These are phyloP conservation scores for Pyrocoelia pectoralis DNA, from an alignment of 2,888 invertebrate species.

Conservation along the genomic window DNA sequence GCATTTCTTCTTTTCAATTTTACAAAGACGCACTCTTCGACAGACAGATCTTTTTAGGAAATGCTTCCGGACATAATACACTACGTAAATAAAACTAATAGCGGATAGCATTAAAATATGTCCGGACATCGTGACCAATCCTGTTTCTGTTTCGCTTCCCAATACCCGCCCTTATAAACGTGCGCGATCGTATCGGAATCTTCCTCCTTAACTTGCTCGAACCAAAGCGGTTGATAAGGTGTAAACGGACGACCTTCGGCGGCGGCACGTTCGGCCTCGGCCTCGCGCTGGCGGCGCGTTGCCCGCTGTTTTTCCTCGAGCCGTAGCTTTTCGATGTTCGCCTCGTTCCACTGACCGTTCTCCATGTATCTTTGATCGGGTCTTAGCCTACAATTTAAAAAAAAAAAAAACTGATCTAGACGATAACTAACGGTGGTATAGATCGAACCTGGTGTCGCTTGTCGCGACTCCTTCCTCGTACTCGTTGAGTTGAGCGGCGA, in stretches of 20 bases:
- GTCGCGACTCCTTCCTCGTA: constrained; percentile 91
- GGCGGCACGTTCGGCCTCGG: constrained; percentile 77
- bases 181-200: constrained; percentile 76
- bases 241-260: constrained; percentile 71
- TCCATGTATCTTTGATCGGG: constrained; percentile 99
- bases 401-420: no score
- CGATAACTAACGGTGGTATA: no score
- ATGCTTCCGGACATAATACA: background rate
- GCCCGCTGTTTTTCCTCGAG: constrained; percentile 96
- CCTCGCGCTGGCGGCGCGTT: constrained; percentile 79
- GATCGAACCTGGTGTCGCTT: constrained; percentile 91
- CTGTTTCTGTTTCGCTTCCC: constrained; percentile 87
- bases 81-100: background rate
- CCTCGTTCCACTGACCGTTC: constrained; percentile 89
- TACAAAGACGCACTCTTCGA: no score
- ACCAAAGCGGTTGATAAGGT: constrained; percentile 88
- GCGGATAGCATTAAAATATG: constrained; percentile 71
- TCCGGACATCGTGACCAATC: constrained; percentile 94
- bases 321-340: constrained; percentile 83
- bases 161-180: constrained; percentile 88
- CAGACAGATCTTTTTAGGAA: background rate
- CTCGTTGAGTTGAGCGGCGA: constrained; percentile 98
- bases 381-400: constrained; percentile 61
- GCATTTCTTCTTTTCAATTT: background rate
- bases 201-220: constrained; percentile 81